Evolutionary conservation across 2,888 invertebrate genomes (phyloP), one percentile per base, ranked within the genome.

Genomic region (Eumacrocentrus americanus): DNA sequence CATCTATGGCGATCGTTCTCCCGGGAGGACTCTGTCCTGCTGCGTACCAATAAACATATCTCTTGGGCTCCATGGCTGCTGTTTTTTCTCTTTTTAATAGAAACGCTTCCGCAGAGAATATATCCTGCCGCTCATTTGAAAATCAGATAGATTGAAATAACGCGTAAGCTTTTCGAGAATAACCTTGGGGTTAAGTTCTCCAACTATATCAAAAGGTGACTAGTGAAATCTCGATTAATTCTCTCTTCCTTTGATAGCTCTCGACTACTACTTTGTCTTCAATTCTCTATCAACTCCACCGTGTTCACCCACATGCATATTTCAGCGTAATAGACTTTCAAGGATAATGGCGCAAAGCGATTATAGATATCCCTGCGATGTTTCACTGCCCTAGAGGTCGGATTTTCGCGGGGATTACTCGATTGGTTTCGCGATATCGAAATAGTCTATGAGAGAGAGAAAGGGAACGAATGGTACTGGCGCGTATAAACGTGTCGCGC

Each of bases 361-460:
- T 51, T 51, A 37, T 37, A 51, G 35, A 35, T 51, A 37, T 22
- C 35, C 29, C 25, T 29, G 12, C 34, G 14, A 48, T 48, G 48
- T 48, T 48, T 48, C 48, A 48, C 48, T 48, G 29, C 20, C 37
- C 37, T 37, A 16, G 51, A 37, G 37, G n/a, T 37, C 20, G 37
- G 37, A 51, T 51, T 51, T 37, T 34, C 51, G 37, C 51, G 34
- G 51, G 51, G 35, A 51, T 51, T 51, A 51, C 51, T 22, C 22
- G 51, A 51, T 51, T 35, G 51, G 51, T 37, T 51, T 51, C 35
- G 37, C 14, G 51, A 51, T 51, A 51, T 51, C 34, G 37, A 14
- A 18, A 51, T 35, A 18, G 20, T n/a, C n/a, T n/a, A n/a, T n/a
- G 42, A 12, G 34, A 35, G 14, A 51, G n/a, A 37, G 51, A 37